phyloP scores from a whole-genome alignment of 2,888 invertebrate genomes.

The Pinctada fucata region DNA sequence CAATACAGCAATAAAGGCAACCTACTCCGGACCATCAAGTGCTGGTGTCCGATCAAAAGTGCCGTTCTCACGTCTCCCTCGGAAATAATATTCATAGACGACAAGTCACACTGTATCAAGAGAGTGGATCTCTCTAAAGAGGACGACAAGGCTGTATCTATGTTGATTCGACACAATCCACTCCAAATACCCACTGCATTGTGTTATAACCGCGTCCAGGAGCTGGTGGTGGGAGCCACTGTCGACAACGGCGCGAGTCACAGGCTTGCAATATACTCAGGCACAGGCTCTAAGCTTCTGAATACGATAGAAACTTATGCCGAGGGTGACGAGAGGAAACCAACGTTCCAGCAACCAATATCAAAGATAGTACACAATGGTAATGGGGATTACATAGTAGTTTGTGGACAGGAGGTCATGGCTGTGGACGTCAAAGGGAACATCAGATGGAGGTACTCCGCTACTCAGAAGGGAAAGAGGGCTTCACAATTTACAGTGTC shows the following conservation, averaged over 20 bases:
- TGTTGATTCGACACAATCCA: not conserved
- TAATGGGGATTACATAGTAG: not conserved
- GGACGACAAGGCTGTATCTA: not conserved
- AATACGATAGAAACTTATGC: not conserved
- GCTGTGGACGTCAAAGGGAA: not conserved
- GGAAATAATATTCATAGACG: not conserved
- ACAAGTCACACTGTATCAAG: not conserved
- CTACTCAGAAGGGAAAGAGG: not conserved
- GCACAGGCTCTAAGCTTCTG: not conserved
- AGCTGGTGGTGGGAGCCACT: not conserved
- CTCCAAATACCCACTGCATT: not conserved
- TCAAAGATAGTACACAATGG: not conserved
- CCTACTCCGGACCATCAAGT: not conserved
- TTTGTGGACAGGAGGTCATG: not conserved
- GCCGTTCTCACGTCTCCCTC: not conserved
- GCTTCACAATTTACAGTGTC: not conserved
- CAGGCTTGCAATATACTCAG: not conserved
- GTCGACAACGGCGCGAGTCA: not conserved
- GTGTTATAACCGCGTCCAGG: not conserved
- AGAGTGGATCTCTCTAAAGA: not conserved
- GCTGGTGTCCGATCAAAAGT: not conserved
- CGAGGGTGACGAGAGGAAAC: not conserved
- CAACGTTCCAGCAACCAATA: not conserved
- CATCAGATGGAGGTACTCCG: not conserved
- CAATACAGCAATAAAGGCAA: not conserved